Evolutionary conservation across 2,888 invertebrate genomes (phyloP), one percentile per base, ranked within the genome.

Genomic region (Sipha maydis): DNA sequence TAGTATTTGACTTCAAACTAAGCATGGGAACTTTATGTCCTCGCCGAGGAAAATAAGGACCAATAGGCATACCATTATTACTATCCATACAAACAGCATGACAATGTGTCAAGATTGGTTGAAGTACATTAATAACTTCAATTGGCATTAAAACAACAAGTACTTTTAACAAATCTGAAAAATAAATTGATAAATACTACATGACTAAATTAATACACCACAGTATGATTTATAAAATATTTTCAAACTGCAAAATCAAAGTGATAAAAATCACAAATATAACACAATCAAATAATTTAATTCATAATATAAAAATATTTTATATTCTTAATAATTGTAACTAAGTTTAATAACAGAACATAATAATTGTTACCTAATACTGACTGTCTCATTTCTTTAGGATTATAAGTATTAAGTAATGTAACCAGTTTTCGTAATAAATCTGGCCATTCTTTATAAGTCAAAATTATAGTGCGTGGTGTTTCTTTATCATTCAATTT

Each of bases 371-470:
- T 93, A 94, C 96, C 96, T 90, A 97, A 94, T 85, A 96, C 95
- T 80, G 96, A 93, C 90, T 94, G 94, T 90, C 97, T 93, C 92
- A 98, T 94, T 90, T 97, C 97, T 8, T 95, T 94, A 69, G 97
- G 96, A 91, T 97, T 97, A 91, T 96, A 98, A 25, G 97, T 95
- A 92, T 98, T 98, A 85, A 98, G 94, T 90, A 98, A 93, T 0
- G 97, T 97, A 61, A 97, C 95, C 90, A 98, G 92, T 89, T 97
- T 95, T 89, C 97, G 94, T n/a, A 97, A 93, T 28, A 97, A 95
- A 92, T 98, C 98, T 71, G 96, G 95, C 94, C 97, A 95, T 91
- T 98, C 98, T 92, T 97, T 97, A 90, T 95, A 95, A 76, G 71
- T 95, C n/a, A 90, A 83, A 61, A 90, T 82, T n/a, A 88, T 25